Evolutionary conservation across 1,140 invertebrate genomes (phyloP).

Genomic region (Microvelia longipes): DNA sequence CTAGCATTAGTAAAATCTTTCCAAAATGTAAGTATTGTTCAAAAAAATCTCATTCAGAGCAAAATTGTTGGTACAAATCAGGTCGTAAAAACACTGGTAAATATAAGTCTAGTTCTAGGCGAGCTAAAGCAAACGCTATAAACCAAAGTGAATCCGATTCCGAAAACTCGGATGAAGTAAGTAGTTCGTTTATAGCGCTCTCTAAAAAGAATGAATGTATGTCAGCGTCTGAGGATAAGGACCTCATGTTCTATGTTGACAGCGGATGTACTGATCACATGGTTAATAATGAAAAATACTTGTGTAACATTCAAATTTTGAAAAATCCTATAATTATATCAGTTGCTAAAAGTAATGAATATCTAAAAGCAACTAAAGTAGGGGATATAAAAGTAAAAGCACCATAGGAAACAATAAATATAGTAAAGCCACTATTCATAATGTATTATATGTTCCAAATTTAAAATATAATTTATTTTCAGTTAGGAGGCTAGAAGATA

Average conservation of each 20-base stretch:
- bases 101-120: background rate
- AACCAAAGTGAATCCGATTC: background rate
- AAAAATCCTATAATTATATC: background rate
- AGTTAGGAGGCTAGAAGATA: background rate
- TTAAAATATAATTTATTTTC: background rate
- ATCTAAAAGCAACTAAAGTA: background rate
- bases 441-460: background rate
- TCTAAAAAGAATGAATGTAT: background rate
- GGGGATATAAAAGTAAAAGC: background rate
- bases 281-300: background rate
- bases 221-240: background rate
- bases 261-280: background rate
- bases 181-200: background rate
- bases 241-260: background rate
- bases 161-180: background rate
- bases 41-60: background rate
- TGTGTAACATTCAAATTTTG: background rate
- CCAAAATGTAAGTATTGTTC: background rate
- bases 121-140: background rate
- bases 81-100: background rate
- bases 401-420: background rate
- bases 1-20: background rate
- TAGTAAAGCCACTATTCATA: background rate
- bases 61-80: background rate
- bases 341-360: background rate